Evolutionary conservation across 2,113 vertebrate species (phyloP), one percentile per base, ranked within the genome.

Genomic region (Turnix velox): DNA sequence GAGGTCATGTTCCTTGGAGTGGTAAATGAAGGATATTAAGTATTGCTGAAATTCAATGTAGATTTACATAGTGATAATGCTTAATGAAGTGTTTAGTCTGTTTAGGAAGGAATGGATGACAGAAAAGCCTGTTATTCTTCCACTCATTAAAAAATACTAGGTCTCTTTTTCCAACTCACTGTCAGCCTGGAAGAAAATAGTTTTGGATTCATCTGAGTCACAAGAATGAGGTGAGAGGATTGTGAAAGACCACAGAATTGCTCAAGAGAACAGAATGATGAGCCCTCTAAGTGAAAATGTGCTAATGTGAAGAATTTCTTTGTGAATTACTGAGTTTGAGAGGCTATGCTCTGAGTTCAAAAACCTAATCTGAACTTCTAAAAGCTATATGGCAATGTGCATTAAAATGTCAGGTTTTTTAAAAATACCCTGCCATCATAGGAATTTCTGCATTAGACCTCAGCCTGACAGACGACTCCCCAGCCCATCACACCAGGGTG

Each of bases 141-240:
- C 58, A 66, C 35, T 90, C 49, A 69, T 86, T 86, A 86, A 80
- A 92, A 86, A 90, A 65, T 49, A 73, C 51, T 71, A 84, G 51
- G 5, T 81, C 65, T 81, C 65, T 93, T 90, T 77, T 95, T 90
- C 68, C 76, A 95, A 51, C n/a, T 92, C 4, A 1, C 30, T 87
- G 52, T 20, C n/a, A 59, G 24, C 81, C 87, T 89, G 67, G 52
- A 89, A 87, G 43, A 92, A 88, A 82, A 84, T 82, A 59, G 71
- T 84, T 92, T 87, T 82, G 33, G 22, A 82, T 81, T 87, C 74
- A 82, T 89, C 37, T 87, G 48, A 73, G 58, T 94, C 69, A 74
- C 2, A 11, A 78, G 66, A 88, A 91, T 76, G 66, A 82, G 45
- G 77, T 65, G 69, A 94, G 57, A 88, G 31, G n/a, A 78, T 87